phyloP scores from a whole-genome alignment of 2,888 invertebrate species.

The Drosophila borborema region DNA sequence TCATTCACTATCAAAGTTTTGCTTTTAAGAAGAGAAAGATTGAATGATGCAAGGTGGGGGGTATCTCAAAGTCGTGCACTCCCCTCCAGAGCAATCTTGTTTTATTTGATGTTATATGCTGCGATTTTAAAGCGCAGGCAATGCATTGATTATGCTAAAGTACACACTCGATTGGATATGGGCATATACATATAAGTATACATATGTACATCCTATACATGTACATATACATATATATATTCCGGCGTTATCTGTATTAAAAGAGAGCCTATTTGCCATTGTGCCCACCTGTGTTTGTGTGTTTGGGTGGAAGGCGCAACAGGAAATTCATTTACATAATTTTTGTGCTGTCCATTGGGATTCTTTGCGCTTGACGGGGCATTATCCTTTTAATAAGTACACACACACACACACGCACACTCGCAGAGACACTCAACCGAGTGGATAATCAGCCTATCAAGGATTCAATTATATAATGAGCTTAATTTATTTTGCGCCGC shows the following conservation, averaged over 20 bases:
- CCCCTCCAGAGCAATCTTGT: neutral
- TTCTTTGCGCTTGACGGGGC: conserved; percentile 78
- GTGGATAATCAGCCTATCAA: conserved; percentile 81
- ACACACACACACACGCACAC: conserved; percentile 7
- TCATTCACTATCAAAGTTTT: neutral
- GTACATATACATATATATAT: neutral
- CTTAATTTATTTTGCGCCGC: conserved; percentile 78
- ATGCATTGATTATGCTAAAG: conserved; percentile 38
- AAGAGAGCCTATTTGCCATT: conserved; percentile 25
- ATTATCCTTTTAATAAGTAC: conserved; percentile 76
- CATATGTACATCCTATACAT: neutral
- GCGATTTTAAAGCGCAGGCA: conserved; percentile 31
- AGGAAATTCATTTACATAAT: conserved; percentile 79
- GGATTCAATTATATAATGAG: conserved; percentile 81
- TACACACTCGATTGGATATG: conserved; percentile 17
- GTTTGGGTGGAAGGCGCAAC: conserved; percentile 48
- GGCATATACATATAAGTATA: neutral
- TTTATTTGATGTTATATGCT: conserved; percentile 4
- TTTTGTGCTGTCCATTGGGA: conserved; percentile 69
- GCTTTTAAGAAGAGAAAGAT: neutral
- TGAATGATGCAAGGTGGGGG: neutral
- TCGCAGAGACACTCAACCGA: conserved; percentile 59
- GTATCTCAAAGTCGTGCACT: neutral
- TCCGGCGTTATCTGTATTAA: conserved; percentile 21
- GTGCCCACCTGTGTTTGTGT: conserved; percentile 33